Evolutionary conservation across 2,888 invertebrate genomes (phyloP), one percentile per base, ranked within the genome.

Genomic region (Pollenia griseotomentosa): DNA sequence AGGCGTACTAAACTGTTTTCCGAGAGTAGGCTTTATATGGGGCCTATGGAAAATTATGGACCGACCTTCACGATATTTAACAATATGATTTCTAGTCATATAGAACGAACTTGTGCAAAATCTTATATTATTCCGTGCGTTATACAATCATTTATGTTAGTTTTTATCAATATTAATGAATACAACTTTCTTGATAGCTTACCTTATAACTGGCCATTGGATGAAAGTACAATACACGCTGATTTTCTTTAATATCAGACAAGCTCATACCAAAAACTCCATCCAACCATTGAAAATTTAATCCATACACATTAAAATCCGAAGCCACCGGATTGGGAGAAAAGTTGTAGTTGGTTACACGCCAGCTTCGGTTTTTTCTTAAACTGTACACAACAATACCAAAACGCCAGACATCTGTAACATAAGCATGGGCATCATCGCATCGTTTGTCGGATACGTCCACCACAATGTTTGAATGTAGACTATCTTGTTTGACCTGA

Each of bases 251-350:
- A 33, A 6, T 33, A 33, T 33, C 95, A n/a, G 96, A 95, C 63
- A 97, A 90, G 0, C 97, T 95, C 89, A 97, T 93, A 0, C 97
- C 97, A 90, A 97, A 97, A 33, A 97, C 95, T 0, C 97, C 97
- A 90, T 97, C 97, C 9, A 96, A 94, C 97, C 97, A 97, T 90
- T 97, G 96, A 90, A 97, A 97, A 88, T 96, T 96, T 0, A 97
- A 90, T 2, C 96, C 96, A 87, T 96, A 96, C 0, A 97, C 93
- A 82, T 96, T 95, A 90, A 96, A 97, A 89, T 96, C 95, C 0
- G 97, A 95, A 0, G 96, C 96, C 1, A 90, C 19, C 0, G 93
- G 93, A 85, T 93, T 92, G 0, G 94, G 93, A 4, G 90, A 90
- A 65, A 93, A 93, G 16, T 93, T 91, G 48, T 91, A 93, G 85